Conservation (phyloP, 2,888 invertebrate species). For the Desoria tigrina region DNA sequence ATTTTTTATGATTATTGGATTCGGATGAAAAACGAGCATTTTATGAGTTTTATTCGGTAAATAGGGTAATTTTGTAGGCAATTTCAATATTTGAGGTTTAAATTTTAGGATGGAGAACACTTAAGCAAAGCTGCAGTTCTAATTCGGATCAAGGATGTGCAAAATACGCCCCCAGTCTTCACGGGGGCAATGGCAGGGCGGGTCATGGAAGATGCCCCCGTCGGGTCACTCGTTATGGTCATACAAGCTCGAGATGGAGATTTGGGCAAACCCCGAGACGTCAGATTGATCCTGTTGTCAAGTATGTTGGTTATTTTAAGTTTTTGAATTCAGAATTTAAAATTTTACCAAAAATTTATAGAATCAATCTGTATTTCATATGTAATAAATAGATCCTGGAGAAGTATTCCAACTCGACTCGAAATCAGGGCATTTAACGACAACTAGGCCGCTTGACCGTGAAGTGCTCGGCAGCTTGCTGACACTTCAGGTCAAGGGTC, state of each 20-base stretch:
- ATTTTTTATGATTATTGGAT: no score
- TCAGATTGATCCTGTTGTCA: slow-evolving; percentile 74
- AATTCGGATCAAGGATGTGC: slow-evolving; percentile 78
- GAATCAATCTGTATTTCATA: background rate
- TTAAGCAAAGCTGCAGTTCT: slow-evolving; percentile 73
- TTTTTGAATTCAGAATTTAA: background rate
- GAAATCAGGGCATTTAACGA: slow-evolving; percentile 75
- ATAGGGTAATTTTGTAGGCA: background rate
- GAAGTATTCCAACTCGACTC: slow-evolving; percentile 82
- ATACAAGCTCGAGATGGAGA: slow-evolving; percentile 83
- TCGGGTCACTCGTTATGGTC: slow-evolving; percentile 77
- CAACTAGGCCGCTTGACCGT: slow-evolving; percentile 78
- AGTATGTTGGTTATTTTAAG: slow-evolving; percentile 65
- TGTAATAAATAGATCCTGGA: slow-evolving; percentile 73
- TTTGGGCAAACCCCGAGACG: slow-evolving; percentile 75
- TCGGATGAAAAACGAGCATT: no score
- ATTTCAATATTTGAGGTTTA: no score
- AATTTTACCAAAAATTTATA: no score
- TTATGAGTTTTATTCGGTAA: no score
- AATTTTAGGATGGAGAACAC: slow-evolving; percentile 74
- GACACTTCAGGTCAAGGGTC: slow-evolving; percentile 48
- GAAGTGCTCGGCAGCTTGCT: slow-evolving; percentile 69
- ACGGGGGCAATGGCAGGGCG: slow-evolving; percentile 76
- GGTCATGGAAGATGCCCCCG: slow-evolving; percentile 77
- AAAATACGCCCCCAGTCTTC: slow-evolving; percentile 84